phyloP scores from a whole-genome alignment of 2,113 vertebrate species.

The Phaethornis superciliosus region DNA sequence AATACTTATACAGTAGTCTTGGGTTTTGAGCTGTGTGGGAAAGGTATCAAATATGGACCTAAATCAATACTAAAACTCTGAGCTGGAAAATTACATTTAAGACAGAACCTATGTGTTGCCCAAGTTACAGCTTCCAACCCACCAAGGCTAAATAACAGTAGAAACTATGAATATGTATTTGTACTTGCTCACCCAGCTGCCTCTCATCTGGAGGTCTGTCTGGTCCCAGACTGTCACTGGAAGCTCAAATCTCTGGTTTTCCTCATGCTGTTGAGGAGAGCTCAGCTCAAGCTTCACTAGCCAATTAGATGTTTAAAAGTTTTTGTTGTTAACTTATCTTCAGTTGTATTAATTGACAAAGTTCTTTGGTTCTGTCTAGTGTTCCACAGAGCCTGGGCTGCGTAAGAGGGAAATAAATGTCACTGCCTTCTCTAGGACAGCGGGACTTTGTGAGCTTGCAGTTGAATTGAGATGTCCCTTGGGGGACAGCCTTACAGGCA shows the following conservation, averaged over 20 bases:
- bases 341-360: neutral
- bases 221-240: neutral
- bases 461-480: conserved; percentile 37
- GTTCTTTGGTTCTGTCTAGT: neutral
- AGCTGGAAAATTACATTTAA: neutral
- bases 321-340: neutral
- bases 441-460: neutral
- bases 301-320: neutral
- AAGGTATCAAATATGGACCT: neutral
- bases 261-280: neutral
- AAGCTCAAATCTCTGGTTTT: neutral
- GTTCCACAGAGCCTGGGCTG: neutral
- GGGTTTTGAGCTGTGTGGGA: neutral
- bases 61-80: neutral
- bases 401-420: neutral
- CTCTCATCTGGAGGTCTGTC: neutral
- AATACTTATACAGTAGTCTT: neutral
- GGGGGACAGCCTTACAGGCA: conserved; percentile 41
- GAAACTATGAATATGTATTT: neutral
- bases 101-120: neutral
- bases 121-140: neutral
- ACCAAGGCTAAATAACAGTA: neutral
- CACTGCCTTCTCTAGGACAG: conserved; percentile 29
- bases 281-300: neutral
- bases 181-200: neutral